These are phyloP conservation scores for Rhinoptilus africanus DNA, from an alignment of 2,113 vertebrate genomes.

Conservation along the genomic window DNA sequence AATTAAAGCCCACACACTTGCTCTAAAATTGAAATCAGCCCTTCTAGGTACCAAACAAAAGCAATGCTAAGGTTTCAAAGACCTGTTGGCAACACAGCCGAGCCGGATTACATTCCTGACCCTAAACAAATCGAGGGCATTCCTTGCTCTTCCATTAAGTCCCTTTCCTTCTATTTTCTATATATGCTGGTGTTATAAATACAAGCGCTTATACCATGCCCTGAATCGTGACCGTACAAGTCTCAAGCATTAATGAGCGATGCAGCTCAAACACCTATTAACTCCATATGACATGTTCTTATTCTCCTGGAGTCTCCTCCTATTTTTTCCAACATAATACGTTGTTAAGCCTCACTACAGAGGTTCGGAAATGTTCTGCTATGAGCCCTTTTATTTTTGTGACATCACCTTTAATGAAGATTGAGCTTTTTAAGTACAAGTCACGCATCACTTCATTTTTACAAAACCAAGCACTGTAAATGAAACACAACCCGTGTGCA, in stretches of 20 bases:
- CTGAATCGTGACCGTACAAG: not conserved
- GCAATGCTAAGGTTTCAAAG: not conserved
- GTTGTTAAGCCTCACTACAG: not conserved
- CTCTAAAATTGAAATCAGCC: not conserved
- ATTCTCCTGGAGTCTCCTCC: not conserved
- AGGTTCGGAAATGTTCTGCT: not conserved
- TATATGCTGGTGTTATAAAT: not conserved
- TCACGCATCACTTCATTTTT: not conserved
- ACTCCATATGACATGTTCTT: not conserved
- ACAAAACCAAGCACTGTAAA: not conserved
- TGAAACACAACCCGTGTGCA: not conserved
- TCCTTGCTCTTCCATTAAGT: not conserved
- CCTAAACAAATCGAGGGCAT: not conserved
- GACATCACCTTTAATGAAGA: not conserved
- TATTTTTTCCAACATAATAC: not conserved
- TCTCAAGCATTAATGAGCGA: not conserved
- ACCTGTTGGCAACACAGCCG: not conserved
- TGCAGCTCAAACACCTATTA: not conserved
- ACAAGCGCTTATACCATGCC: not conserved
- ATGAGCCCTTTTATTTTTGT: not conserved
- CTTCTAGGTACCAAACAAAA: conserved; percentile 1
- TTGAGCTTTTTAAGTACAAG: not conserved
- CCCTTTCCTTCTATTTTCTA: not conserved
- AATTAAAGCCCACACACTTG: conserved; percentile 4
- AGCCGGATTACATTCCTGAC: not conserved